A percentile compares a stretch with the other conserved stretches of the same genome.
Conservation (phyloP, 1,140 invertebrate genomes). For the Drosophila yakuba region DNA sequence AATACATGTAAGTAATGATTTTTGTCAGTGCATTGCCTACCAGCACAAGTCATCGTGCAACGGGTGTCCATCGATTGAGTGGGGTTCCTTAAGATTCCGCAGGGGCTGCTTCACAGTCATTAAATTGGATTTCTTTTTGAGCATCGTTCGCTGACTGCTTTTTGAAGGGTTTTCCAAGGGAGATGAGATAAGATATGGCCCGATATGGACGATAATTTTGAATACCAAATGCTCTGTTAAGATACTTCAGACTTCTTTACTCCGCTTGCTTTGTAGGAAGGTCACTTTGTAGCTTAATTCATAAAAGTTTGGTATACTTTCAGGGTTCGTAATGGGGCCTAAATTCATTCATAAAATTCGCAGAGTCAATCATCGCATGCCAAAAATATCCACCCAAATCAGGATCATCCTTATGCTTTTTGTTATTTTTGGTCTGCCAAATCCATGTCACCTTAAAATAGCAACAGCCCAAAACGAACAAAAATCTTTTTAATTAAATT, state of each 20-base stretch:
- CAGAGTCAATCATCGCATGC: neutral
- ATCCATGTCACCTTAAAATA: constrained; percentile 23
- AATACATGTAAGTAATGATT: neutral
- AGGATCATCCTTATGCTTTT: constrained; percentile 10
- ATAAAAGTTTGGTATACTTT: too few relatives aligned
- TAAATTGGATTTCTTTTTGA: constrained; percentile 76
- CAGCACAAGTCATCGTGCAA: constrained; percentile 63
- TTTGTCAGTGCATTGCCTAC: constrained; percentile 1
- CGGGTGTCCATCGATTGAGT: constrained; percentile 41
- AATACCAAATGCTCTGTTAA: constrained; percentile 50
- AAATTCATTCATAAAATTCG: neutral
- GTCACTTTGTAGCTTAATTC: too few relatives aligned
- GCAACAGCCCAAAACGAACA: neutral
- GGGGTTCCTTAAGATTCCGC: constrained; percentile 33
- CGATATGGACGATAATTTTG: constrained; percentile 51
- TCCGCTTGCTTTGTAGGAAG: too few relatives aligned
- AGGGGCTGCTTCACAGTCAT: constrained; percentile 61
- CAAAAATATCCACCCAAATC: neutral
- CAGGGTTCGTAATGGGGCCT: neutral
- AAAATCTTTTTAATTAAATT: constrained; percentile 70
- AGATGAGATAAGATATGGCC: constrained; percentile 4
- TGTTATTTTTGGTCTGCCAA: constrained; percentile 9
- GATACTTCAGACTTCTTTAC: neutral
- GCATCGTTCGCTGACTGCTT: constrained; percentile 28
- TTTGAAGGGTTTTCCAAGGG: constrained; percentile 50